Evolutionary conservation across 2,888 invertebrate species (phyloP).

Genomic region (Buathra laborator): DNA sequence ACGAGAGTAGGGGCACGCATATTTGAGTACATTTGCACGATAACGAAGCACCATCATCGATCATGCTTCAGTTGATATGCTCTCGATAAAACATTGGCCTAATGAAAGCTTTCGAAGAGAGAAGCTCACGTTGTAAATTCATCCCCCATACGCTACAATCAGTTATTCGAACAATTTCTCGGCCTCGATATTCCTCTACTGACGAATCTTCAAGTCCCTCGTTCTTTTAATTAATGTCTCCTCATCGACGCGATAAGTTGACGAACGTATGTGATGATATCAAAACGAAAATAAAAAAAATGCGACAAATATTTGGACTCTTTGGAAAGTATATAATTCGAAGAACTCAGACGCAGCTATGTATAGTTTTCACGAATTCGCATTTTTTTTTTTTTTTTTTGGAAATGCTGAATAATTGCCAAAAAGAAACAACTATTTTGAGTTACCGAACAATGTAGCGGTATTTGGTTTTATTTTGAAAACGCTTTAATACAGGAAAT

Average conservation of each 20-base stretch:
- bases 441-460: too few species aligned
- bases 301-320: too few species aligned
- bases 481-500: not conserved
- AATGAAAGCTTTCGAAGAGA: conserved; percentile 67
- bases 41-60: conserved; percentile 71
- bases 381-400: too few species aligned
- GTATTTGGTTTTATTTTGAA: not conserved
- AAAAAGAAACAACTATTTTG: too few species aligned
- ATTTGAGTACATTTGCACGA: conserved; percentile 51
- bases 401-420: too few species aligned
- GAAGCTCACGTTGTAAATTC: conserved; percentile 12
- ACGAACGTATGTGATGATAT: too few species aligned
- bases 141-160: conserved; percentile 7
- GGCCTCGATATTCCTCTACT: conserved; percentile 27
- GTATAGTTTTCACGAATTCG: too few species aligned
- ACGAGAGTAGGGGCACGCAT: conserved; percentile 26
- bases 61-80: conserved; percentile 70
- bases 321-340: too few species aligned
- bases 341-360: too few species aligned
- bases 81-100: conserved; percentile 72
- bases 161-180: conserved; percentile 24
- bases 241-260: not conserved
- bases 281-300: too few species aligned
- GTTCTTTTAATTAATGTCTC: conserved; percentile 40
- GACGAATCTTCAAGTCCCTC: conserved; percentile 22